Evolutionary conservation across 2,888 invertebrate genomes (phyloP).

Genomic region (Cerastis rubricosa): DNA sequence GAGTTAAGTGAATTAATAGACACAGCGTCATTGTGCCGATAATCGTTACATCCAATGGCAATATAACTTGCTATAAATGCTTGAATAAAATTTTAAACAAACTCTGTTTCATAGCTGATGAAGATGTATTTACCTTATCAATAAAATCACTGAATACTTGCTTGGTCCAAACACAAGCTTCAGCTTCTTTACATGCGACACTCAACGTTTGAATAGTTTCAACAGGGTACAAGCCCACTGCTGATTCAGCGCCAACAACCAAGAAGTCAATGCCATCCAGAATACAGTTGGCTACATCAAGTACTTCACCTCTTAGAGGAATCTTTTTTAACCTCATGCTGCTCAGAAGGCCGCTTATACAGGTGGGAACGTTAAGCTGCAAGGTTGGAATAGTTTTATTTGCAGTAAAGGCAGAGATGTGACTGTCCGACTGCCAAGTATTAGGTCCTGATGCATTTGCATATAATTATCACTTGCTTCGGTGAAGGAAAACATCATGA

Average conservation of each 20-base stretch:
- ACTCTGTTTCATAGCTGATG: not conserved
- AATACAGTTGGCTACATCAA: conserved; percentile 94
- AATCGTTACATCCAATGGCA: not conserved
- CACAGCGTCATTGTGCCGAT: not conserved
- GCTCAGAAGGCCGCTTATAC: conserved; percentile 79
- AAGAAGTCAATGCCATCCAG: conserved; percentile 94
- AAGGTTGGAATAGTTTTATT: not conserved
- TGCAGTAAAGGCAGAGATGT: not conserved
- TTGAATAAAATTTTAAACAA: not conserved
- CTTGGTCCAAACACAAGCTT: conserved; percentile 92
- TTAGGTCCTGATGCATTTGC: too few species aligned
- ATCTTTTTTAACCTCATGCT: conserved; percentile 81
- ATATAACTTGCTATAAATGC: not conserved
- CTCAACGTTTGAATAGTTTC: conserved; percentile 85
- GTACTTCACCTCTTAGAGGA: conserved; percentile 91
- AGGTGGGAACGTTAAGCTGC: conserved; percentile 82
- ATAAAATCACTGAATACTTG: conserved; percentile 84
- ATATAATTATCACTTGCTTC: too few species aligned
- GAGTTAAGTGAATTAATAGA: not conserved
- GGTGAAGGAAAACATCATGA: too few species aligned
- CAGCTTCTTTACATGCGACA: conserved; percentile 92
- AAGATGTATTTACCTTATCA: conserved; percentile 75
- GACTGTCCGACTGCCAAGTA: too few species aligned
- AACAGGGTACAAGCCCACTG: conserved; percentile 92
- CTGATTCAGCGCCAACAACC: conserved; percentile 93